Percentiles rank a stretch among this genome's conserved stretches.
These are phyloP conservation scores for Trichosurus vulpecula DNA, from an alignment of 2,797 vertebrate species.

Conservation along the genomic window DNA sequence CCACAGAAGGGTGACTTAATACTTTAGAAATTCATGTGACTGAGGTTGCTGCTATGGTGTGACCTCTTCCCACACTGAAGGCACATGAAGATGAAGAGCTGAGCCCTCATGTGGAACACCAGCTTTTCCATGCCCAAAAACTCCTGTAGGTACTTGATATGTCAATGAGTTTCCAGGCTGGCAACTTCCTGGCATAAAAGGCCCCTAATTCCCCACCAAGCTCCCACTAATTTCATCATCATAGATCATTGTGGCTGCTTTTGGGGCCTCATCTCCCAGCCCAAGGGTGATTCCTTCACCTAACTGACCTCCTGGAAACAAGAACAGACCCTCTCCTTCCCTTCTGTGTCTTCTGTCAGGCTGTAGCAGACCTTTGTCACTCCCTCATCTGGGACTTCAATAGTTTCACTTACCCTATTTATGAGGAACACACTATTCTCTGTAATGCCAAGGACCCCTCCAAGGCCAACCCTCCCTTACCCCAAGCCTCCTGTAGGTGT, in stretches of 20 bases:
- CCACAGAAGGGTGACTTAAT: constrained; percentile 93
- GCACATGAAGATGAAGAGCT: constrained; percentile 93
- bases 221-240: constrained; percentile 75
- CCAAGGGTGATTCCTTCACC: constrained; percentile 71
- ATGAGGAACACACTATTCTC: constrained; percentile 57
- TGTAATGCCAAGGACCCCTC: constrained; percentile 73
- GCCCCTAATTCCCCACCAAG: constrained; percentile 72
- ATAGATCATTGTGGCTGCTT: constrained; percentile 76
- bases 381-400: constrained; percentile 59
- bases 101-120: constrained; percentile 89
- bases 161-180: constrained; percentile 67
- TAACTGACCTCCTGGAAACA: constrained; percentile 79
- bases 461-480: constrained; percentile 71
- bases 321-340: constrained; percentile 76
- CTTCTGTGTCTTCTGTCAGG: constrained; percentile 80
- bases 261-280: constrained; percentile 76
- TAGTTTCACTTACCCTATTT: constrained; percentile 69
- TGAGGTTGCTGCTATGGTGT: constrained; percentile 89
- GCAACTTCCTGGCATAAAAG: constrained; percentile 8
- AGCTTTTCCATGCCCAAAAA: constrained; percentile 93
- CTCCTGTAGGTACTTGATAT: constrained; percentile 91
- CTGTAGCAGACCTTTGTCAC: constrained; percentile 73
- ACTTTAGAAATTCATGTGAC: constrained; percentile 94
- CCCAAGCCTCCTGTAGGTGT: constrained; percentile 28
- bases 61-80: constrained; percentile 95